Evolutionary conservation across 2,113 vertebrate species (phyloP).

Genomic region (Laterallus jamaicensis): DNA sequence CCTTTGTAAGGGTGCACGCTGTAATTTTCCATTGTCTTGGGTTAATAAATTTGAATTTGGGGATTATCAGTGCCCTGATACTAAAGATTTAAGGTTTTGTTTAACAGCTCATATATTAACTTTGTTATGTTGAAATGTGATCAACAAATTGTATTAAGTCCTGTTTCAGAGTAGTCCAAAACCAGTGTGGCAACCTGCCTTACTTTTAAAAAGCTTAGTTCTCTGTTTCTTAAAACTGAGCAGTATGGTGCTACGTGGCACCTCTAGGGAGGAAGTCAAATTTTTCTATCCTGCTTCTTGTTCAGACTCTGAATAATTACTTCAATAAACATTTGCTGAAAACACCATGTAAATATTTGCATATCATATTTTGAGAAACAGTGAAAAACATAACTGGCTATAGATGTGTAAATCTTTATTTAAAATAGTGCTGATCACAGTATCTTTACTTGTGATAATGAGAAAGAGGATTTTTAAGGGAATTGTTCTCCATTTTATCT

Average conservation of each 20-base stretch:
- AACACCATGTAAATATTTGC: not conserved
- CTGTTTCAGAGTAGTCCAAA: not conserved
- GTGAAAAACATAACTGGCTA: not conserved
- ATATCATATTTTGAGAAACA: not conserved
- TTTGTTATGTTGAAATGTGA: not conserved
- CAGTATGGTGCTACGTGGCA: not conserved
- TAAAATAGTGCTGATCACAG: not conserved
- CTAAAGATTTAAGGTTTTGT: not conserved
- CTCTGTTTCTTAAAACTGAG: not conserved
- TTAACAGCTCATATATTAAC: not conserved
- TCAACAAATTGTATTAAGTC: not conserved
- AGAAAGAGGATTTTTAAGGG: not conserved
- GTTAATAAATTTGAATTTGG: not conserved
- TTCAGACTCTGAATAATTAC: not conserved
- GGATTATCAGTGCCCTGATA: not conserved
- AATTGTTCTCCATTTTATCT: not conserved
- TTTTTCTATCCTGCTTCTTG: not conserved
- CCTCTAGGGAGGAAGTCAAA: not conserved
- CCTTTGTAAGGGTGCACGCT: not conserved
- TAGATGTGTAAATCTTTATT: fast-evolving
- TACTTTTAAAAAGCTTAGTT: not conserved
- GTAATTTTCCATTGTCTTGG: not conserved
- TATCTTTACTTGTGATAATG: not conserved
- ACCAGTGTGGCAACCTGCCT: not conserved
- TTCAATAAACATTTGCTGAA: not conserved